A percentile compares a stretch with the other conserved stretches of the same genome.
Conservation (phyloP, 35 echinoderm and acorn worm genomes). For the Hemicentrotus pulcherrimus region DNA sequence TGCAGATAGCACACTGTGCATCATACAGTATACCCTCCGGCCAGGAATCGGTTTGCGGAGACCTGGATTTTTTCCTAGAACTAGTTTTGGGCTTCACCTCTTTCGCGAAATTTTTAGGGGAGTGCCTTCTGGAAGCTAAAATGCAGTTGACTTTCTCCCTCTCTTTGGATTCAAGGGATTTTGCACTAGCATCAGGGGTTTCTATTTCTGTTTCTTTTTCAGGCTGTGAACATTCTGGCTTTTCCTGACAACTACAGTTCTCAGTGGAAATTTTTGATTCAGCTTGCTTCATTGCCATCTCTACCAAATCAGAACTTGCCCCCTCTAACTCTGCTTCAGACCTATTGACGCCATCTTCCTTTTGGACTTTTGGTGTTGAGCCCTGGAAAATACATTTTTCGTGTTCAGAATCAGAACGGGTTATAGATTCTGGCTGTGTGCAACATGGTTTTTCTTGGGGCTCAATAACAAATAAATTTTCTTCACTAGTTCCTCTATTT, state of each 20-base stretch:
- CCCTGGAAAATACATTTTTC: background rate
- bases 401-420: background rate
- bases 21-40: conserved; percentile 67
- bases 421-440: background rate
- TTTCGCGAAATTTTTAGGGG: background rate
- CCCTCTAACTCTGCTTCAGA: background rate
- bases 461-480: background rate
- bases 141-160: background rate
- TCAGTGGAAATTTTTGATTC: background rate
- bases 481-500: background rate
- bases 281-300: background rate
- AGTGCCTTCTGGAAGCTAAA: background rate
- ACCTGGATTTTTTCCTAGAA: background rate
- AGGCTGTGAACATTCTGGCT: background rate
- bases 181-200: background rate
- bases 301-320: background rate
- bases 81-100: background rate
- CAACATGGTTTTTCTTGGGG: background rate
- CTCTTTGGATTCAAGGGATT: background rate
- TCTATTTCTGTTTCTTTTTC: background rate
- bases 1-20: conserved; percentile 87
- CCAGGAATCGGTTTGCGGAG: conserved; percentile 42
- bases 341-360: background rate
- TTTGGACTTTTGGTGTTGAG: background rate
- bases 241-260: background rate